These are phyloP conservation scores for Naso thynnoides DNA, from an alignment of 2,797 vertebrate species.

Conservation along the genomic window DNA sequence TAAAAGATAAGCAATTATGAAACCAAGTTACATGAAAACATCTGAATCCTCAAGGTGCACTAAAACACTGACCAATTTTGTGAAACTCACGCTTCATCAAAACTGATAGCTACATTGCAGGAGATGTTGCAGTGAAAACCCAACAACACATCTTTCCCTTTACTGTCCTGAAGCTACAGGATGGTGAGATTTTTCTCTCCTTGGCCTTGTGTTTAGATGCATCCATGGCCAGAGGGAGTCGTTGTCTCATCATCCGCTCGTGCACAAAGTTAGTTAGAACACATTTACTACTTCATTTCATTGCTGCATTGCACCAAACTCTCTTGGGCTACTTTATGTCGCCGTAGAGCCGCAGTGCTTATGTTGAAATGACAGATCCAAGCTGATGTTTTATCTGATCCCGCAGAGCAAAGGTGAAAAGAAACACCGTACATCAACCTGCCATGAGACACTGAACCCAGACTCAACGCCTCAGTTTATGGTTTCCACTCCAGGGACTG, in stretches of 20 bases:
- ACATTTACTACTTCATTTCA: conserved; percentile 58
- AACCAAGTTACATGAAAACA: background rate
- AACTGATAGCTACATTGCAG: background rate
- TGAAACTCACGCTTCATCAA: background rate
- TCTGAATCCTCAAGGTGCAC: background rate
- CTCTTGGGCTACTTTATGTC: conserved; percentile 43
- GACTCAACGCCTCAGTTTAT: conserved; percentile 13
- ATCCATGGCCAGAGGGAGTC: conserved; percentile 29
- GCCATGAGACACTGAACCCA: conserved; percentile 62
- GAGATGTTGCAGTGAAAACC: background rate
- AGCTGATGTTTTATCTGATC: conserved; percentile 74
- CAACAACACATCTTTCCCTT: background rate
- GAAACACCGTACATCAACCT: conserved; percentile 78
- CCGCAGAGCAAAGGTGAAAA: conserved; percentile 73
- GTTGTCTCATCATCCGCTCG: conserved; percentile 40
- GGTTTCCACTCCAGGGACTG: conserved; percentile 21
- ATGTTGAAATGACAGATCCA: conserved; percentile 59
- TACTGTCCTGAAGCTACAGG: conserved; percentile 5
- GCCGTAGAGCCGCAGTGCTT: conserved; percentile 23
- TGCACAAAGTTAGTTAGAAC: conserved; percentile 65
- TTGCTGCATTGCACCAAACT: conserved; percentile 81
- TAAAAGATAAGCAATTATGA: background rate
- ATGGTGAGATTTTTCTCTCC: background rate
- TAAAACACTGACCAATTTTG: background rate
- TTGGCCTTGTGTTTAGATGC: conserved; percentile 4